A percentile compares a stretch with the other conserved stretches of the same genome.
phyloP scores from a whole-genome alignment of 2,797 vertebrate species.

The Miichthys miiuy region DNA sequence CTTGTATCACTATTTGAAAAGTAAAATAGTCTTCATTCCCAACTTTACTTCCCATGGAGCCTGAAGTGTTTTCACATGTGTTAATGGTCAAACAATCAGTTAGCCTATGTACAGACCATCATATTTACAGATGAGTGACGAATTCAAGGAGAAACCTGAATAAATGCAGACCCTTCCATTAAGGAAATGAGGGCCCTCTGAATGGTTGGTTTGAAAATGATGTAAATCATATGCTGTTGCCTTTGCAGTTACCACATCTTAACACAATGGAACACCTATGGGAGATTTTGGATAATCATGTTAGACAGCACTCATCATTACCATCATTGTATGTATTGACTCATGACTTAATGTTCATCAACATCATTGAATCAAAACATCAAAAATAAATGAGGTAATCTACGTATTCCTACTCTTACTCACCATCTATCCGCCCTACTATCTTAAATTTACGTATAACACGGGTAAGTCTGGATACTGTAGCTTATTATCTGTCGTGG shows the following conservation, averaged over 20 bases:
- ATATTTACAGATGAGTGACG: conserved; percentile 7
- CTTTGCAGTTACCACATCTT: not conserved
- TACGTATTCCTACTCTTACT: not conserved
- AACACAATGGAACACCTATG: not conserved
- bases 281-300: not conserved
- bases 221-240: not conserved
- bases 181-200: not conserved
- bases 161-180: not conserved
- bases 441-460: too few species aligned
- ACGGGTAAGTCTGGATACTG: not conserved
- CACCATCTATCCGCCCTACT: not conserved
- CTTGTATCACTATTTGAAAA: conserved; percentile 19
- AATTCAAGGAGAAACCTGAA: not conserved
- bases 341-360: conserved; percentile 7
- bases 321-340: too few species aligned
- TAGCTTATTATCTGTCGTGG: conserved; percentile 10
- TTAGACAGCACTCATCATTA: not conserved
- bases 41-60: not conserved
- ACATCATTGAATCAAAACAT: not conserved
- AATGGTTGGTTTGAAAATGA: not conserved
- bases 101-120: not conserved
- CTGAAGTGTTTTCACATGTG: not conserved
- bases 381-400: not conserved
- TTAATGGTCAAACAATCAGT: conserved; percentile 5
- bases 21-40: not conserved